Evolutionary conservation across 1,140 invertebrate species (phyloP), one percentile per base, ranked within the genome.

Genomic region (Eurosta solidaginis): DNA sequence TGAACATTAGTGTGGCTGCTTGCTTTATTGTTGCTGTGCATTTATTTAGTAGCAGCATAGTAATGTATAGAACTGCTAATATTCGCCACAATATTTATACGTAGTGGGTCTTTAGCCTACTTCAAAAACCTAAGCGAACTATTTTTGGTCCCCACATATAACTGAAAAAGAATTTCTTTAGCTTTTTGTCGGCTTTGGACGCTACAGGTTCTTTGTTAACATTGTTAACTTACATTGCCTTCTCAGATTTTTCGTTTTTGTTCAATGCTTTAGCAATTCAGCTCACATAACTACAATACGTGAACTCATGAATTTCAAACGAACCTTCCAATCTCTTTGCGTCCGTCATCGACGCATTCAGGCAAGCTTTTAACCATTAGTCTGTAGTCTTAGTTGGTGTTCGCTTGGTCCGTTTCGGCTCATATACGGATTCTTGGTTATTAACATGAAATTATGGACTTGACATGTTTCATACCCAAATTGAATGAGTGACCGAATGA

Each of bases 371-470:
- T 63, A 7, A n/a, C 45, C n/a, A n/a, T 9, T 47, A 17, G 12
- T 12, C 12, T 47, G 45, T 14, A 12, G 45, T 47, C 12, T 40
- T 40, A 33, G 54, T 59, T 59, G 54, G 4, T 29, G 29, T 5
- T 20, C 59, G 59, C 59, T 40, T 40, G 29, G 54, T 59, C 36
- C 27, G 4, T 29, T 12, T 5, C 10, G 33, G 59, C 59, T 68
- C 59, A 68, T 42, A 68, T 68, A 68, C 22, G 59, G 59, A 40
- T 68, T 68, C 59, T 68, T 68, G 33, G 59, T 68, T 68, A 68
- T 68, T 68, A 68, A 68, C 59, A 68, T 68, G 59, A 68, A 68
- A 68, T 68, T 68, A 68, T 68, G 33, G 59, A 68, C 59, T 68
- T 68, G 59, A 68, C 59, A 68, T 68, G 59, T 68, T 68, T 68